phyloP scores from a whole-genome alignment of 92 coral and sea anemone species.

The Umimayanthus chanpuru region DNA sequence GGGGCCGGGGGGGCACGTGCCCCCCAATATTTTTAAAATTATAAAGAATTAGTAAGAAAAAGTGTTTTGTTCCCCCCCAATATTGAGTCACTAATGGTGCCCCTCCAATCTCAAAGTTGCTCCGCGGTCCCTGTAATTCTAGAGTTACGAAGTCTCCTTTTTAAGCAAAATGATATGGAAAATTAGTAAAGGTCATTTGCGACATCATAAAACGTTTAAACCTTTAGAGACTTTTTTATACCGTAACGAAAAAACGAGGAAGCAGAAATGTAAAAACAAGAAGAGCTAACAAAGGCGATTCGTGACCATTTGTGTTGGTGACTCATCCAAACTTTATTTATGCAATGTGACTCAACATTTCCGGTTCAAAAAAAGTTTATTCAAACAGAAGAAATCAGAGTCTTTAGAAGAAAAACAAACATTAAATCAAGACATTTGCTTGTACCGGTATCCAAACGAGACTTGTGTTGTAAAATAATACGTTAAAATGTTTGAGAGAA shows the following conservation, averaged over 20 bases:
- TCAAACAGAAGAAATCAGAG: slow-evolving; percentile 16
- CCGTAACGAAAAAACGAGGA: neutral
- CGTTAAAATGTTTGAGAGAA: slow-evolving; percentile 1
- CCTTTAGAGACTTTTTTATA: neutral
- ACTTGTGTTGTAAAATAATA: slow-evolving; percentile 7
- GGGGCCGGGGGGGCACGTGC: too few relatives aligned
- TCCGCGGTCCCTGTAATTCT: too few relatives aligned
- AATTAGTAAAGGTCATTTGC: neutral
- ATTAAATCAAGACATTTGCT: neutral
- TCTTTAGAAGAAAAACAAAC: neutral
- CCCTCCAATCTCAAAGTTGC: too few relatives aligned
- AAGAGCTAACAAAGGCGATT: neutral
- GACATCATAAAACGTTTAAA: slow-evolving; percentile 6
- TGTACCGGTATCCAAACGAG: neutral
- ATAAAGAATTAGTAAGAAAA: too few relatives aligned
- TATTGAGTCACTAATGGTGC: too few relatives aligned
- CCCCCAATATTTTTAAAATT: too few relatives aligned
- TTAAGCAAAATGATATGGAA: neutral
- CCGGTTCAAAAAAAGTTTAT: slow-evolving; percentile 16
- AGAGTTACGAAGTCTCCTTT: slow-evolving; percentile 19
- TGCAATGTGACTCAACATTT: slow-evolving; percentile 11
- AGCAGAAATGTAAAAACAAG: neutral
- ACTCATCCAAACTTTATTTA: slow-evolving; percentile 9
- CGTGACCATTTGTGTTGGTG: neutral
- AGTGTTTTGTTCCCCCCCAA: too few relatives aligned